Evolutionary conservation across 2,113 vertebrate genomes (phyloP).

Genomic region (human): DNA sequence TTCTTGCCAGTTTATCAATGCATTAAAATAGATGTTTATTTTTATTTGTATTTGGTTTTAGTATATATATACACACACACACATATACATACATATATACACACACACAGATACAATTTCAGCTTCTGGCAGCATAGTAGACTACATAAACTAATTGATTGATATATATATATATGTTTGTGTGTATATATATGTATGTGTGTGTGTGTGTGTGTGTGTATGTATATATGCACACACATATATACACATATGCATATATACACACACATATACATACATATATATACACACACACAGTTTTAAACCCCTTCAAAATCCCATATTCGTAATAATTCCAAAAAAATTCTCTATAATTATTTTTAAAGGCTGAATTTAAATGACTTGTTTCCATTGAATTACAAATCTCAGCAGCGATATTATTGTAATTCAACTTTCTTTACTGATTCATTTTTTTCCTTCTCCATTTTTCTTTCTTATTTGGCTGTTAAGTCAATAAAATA

Average conservation of each 20-base stretch:
- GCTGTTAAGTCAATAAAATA: not conserved
- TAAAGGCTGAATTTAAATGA: conserved; percentile 13
- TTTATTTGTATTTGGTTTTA: conserved; percentile 4
- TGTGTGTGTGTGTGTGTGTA: no score
- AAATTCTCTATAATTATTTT: not conserved
- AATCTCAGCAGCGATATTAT: not conserved
- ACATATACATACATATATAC: no score
- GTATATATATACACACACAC: no score
- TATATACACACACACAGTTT: not conserved
- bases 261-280: no score
- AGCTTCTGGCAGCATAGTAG: not conserved
- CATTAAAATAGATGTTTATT: not conserved
- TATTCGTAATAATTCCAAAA: not conserved
- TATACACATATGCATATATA: no score
- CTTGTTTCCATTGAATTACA: not conserved
- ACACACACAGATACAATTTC: not conserved
- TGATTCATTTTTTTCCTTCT: not conserved
- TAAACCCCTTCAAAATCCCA: not conserved
- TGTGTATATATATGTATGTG: no score
- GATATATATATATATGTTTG: no score
- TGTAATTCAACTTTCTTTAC: not conserved
- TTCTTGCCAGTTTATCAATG: not conserved
- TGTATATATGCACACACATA: no score
- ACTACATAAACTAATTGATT: not conserved
- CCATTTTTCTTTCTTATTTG: conserved; percentile 6